Evolutionary conservation across 1,140 invertebrate species (phyloP).

Genomic region (Melipona quadrifasciata): DNA sequence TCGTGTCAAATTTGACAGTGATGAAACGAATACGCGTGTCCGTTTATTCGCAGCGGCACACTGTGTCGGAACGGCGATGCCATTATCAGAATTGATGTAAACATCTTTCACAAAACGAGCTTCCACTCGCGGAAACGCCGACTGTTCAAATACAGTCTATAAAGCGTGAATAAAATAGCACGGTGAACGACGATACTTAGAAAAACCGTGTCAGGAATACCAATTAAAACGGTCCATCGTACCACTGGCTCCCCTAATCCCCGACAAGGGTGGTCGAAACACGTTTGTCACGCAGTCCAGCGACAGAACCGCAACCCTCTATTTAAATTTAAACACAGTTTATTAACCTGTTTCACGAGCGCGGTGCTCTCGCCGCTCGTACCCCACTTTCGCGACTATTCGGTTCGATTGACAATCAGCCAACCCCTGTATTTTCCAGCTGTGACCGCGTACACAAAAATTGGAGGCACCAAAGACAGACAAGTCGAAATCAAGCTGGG

Average conservation of each 20-base stretch:
- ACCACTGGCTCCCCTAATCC: background rate
- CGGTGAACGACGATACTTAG: no score
- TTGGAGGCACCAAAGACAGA: background rate
- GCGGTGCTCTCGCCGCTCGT: background rate
- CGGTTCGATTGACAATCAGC: constrained; percentile 20
- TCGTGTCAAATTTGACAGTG: background rate
- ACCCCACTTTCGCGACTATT: background rate
- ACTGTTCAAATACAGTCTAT: background rate
- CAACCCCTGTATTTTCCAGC: background rate
- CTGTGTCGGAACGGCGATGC: no score
- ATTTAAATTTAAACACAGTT: constrained; percentile 49
- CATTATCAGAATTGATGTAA: background rate
- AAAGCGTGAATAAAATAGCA: background rate
- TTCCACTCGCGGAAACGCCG: background rate
- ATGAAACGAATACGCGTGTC: background rate
- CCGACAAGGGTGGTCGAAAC: background rate
- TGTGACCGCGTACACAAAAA: background rate
- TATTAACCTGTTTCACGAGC: constrained; percentile 34
- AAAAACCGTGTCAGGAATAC: background rate
- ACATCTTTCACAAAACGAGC: no score
- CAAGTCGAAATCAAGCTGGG: no score
- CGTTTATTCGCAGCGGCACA: no score
- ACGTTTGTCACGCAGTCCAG: constrained; percentile 6
- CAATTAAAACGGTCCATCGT: constrained; percentile 14
- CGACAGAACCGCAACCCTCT: constrained; percentile 21